Evolutionary conservation across 1,140 invertebrate species (phyloP), one percentile per base, ranked within the genome.

Genomic region (Oryctes rhinoceros): DNA sequence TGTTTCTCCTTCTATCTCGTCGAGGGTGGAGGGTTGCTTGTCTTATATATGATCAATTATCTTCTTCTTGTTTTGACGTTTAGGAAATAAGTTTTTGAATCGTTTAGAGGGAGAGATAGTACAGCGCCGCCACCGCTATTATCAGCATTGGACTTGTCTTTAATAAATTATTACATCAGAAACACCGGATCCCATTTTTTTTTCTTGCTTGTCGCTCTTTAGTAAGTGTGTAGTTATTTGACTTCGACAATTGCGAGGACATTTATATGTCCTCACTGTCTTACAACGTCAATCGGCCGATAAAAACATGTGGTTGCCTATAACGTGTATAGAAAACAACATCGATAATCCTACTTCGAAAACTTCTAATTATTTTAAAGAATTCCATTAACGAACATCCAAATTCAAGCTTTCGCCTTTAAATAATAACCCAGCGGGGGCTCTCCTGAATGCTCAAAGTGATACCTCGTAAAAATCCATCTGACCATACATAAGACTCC

Each of bases 61-160:
- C 84, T 85, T 78, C 81, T 83, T 85, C 84, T 85, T 85, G 84
- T 85, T 85, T 84, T 85, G 84, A 85, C 84, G 81, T 85, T 83
- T 83, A 82, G 84, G 84, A 85, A 85, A 85, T 84, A 85, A 84
- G 82, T 82, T 85, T 82, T 83, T 83, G 84, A 84, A 76, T 47
- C 47, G 75, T 39, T 76, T 76, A 75, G 79, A 39, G 79, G n/a
- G 24, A 37, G 24, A 71, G 65, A 71, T 71, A 71, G 65, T 35
- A 13, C 9, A n/a, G 49, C 76, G 79, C 49, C 78, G 24, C 35
- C 62, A 80, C 77, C 67, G 44, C 47, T 20, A 30, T 30, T 30
- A 30, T 30, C 24, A 30, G 24, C 24, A 30, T 30, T 78, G 62
- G 37, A 62, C 48, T 59, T 65, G 59, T 59, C 75, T 15, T 75